Percentiles rank a stretch among this genome's conserved stretches.
Conservation (phyloP, 2,888 invertebrate species). For the Dioctria linearis region DNA sequence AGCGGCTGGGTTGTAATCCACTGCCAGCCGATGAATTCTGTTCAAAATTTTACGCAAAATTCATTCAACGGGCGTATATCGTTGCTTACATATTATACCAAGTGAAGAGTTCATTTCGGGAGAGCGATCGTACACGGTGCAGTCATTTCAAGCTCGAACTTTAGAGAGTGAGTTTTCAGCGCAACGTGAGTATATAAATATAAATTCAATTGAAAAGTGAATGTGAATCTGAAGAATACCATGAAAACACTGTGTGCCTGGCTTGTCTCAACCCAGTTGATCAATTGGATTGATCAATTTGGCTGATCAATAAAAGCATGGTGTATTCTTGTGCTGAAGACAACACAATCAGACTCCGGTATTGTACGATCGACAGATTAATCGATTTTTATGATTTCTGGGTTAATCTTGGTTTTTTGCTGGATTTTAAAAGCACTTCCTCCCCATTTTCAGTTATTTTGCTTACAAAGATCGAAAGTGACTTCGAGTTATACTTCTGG, state of each 20-base stretch:
- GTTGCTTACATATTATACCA: no score
- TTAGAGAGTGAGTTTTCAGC: neutral
- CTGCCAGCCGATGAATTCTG: neutral
- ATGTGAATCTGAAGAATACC: neutral
- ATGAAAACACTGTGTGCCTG: neutral
- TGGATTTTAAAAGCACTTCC: neutral
- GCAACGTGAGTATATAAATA: neutral
- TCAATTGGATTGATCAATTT: neutral
- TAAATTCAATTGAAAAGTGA: neutral
- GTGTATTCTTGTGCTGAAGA: neutral
- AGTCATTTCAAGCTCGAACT: neutral
- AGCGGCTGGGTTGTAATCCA: neutral
- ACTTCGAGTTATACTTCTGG: neutral
- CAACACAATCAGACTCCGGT: neutral
- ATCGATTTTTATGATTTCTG: slow-evolving; percentile 16
- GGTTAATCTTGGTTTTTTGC: neutral
- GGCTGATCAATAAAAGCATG: neutral
- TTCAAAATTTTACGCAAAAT: no score
- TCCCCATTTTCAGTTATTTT: no score
- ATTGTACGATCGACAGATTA: neutral
- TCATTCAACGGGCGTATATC: no score
- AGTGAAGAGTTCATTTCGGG: neutral
- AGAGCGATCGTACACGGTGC: neutral
- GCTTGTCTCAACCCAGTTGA: neutral
- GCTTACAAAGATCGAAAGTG: no score